A percentile compares a stretch with the other conserved stretches of the same genome.
These are phyloP conservation scores for Chrysodeixis includens DNA, from an alignment of 2,888 invertebrate genomes.

Conservation along the genomic window DNA sequence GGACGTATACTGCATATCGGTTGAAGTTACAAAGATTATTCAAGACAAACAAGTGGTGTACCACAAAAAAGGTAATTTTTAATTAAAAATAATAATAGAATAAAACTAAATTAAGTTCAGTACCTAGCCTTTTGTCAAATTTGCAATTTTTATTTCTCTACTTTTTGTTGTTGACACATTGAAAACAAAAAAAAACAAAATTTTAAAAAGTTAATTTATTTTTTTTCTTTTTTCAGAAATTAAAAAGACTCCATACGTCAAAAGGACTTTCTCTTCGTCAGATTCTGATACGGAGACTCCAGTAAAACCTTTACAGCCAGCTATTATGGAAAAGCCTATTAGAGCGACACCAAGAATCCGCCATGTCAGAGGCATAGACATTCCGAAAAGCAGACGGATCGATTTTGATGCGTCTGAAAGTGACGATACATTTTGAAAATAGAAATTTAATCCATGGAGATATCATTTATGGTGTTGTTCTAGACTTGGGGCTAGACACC, in stretches of 20 bases:
- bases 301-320: background rate
- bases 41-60: slow-evolving; percentile 9
- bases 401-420: slow-evolving; percentile 61
- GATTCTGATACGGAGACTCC: slow-evolving; percentile 17
- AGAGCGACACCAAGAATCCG: slow-evolving; percentile 53
- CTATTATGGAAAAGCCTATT: slow-evolving; percentile 7
- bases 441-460: background rate
- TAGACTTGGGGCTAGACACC: no score
- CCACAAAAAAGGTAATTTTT: slow-evolving; percentile 24
- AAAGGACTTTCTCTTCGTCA: slow-evolving; percentile 25
- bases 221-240: slow-evolving; percentile 29
- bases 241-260: slow-evolving; percentile 30
- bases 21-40: slow-evolving; percentile 12
- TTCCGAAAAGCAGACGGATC: slow-evolving; percentile 45
- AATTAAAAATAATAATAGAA: background rate
- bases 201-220: no score
- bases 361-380: slow-evolving; percentile 42
- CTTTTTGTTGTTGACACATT: no score
- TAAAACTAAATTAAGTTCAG: background rate
- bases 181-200: no score
- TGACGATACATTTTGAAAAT: background rate
- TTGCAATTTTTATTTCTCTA: no score
- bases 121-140: no score
- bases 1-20: slow-evolving; percentile 30
- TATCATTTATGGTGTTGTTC: no score